Evolutionary conservation across 2,888 invertebrate species (phyloP), one percentile per base, ranked within the genome.

Genomic region (Gandaritis pyraliata): DNA sequence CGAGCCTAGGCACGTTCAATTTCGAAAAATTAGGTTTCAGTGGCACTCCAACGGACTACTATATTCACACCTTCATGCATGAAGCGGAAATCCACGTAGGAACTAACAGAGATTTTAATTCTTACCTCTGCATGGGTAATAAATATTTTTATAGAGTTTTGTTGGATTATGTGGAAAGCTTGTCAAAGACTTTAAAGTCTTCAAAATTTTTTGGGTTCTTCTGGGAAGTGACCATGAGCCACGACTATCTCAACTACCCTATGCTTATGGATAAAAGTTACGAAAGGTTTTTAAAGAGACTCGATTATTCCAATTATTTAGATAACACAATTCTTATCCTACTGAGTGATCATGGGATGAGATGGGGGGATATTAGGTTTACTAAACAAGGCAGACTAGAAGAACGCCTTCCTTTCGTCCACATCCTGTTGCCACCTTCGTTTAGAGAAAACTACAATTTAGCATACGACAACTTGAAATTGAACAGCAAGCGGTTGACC

Each of bases 301-400:
- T 96, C 53, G 85, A 94, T 39, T 72, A 82, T 0, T 80, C 88
- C 1, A 90, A 93, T 1, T 86, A 94, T 56, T 86, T 97, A 56
- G 93, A 96, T 54, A 93, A 94, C 29, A 96, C 97, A 0, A 92
- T 95, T 46, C 73, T 96, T 12, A 90, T 97, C 54, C 82, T 97
- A 10, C 92, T 98, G 90, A 98, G 98, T 82, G 98, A 98, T 80
- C 98, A 98, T 77, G 98, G 98, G 0, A 95, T 97, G 61, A 91
- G 98, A 64, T 98, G 96, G 95, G 98, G 98, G 1, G 93, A 93
- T 7, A 97, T 97, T 71, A 93, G 97, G 10, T 92, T 93, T 70
- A 98, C 98, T 0, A 96, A 96, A 83, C 97, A 98, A 85, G 97
- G 97, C 1, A 93, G 95, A 78, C 93, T 98, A 78, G 98, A 98